Conservation (phyloP, 2,888 invertebrate genomes). For the Ypsolopha sequella region DNA sequence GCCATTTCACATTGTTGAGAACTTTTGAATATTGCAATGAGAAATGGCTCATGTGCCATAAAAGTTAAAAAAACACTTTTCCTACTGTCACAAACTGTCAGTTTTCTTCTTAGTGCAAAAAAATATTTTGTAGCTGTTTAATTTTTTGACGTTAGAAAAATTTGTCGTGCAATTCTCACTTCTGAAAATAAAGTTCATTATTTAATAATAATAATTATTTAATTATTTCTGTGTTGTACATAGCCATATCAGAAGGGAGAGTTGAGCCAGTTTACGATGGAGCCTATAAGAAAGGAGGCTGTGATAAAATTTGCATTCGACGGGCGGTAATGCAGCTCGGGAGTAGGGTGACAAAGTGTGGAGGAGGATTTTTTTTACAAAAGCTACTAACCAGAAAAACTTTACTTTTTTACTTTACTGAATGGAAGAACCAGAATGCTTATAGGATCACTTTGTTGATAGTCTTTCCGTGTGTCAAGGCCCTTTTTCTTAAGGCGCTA, state of each 20-base stretch:
- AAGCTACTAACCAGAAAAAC: not conserved
- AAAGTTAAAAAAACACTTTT: too few species aligned
- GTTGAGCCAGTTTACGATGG: not conserved
- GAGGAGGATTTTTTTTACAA: constrained; percentile 24
- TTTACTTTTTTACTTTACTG: not conserved
- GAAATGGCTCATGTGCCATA: too few species aligned
- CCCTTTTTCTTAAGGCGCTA: too few species aligned
- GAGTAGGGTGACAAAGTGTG: constrained; percentile 15
- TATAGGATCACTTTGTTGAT: not conserved
- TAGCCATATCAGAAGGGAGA: not conserved
- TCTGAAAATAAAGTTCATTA: too few species aligned
- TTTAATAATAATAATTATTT: too few species aligned
- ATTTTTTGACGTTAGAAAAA: too few species aligned
- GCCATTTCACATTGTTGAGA: too few species aligned
- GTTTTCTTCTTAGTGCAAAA: too few species aligned
- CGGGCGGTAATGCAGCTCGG: constrained; percentile 49
- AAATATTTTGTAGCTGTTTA: not conserved
- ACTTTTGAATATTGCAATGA: too few species aligned
- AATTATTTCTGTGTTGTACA: not conserved
- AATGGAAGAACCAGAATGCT: not conserved
- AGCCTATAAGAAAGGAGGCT: constrained; percentile 63
- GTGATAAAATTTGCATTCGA: constrained; percentile 69
- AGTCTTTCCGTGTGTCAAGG: too few species aligned
- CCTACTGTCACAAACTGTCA: too few species aligned
- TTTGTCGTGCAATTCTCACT: too few species aligned